Conservation (phyloP, 2,797 vertebrate species). For the Gymnopithys bicolor region DNA sequence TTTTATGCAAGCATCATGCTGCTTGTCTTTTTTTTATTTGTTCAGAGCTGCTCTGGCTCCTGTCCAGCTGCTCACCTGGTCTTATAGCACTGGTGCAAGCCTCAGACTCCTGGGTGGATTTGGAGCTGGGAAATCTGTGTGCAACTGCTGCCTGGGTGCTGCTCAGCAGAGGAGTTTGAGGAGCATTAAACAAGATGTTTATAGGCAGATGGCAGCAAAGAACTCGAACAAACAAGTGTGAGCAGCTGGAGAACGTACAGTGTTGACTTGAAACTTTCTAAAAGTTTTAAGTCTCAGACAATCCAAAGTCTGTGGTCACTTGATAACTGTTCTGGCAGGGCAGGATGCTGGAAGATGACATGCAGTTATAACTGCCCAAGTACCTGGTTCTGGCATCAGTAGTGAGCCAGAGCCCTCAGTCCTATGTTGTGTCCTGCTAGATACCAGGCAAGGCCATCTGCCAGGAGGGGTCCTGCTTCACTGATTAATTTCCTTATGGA, state of each 20-base stretch:
- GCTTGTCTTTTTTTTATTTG: not conserved
- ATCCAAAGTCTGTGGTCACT: not conserved
- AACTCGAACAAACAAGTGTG: not conserved
- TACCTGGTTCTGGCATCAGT: not conserved
- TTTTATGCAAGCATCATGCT: not conserved
- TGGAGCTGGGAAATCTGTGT: not conserved
- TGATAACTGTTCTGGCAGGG: not conserved
- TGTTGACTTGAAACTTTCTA: not conserved
- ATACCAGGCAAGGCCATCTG: not conserved
- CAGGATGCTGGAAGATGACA: not conserved
- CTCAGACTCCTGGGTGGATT: not conserved
- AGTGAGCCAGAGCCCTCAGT: not conserved
- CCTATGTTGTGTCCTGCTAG: not conserved
- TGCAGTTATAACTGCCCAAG: not conserved
- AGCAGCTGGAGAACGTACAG: not conserved
- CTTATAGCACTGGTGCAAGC: accelerated
- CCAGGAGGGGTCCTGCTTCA: not conserved
- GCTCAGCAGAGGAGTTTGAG: accelerated
- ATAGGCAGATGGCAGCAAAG: not conserved
- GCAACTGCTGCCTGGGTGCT: not conserved
- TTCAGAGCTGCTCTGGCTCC: not conserved
- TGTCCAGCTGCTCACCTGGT: not conserved
- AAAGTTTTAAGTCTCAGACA: not conserved
- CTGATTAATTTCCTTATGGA: not conserved
- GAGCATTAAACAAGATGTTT: not conserved